Conservation (phyloP, 30 jellyfish, hydroid and myxozoan genomes). For the Pseudorhiza aurosa region DNA sequence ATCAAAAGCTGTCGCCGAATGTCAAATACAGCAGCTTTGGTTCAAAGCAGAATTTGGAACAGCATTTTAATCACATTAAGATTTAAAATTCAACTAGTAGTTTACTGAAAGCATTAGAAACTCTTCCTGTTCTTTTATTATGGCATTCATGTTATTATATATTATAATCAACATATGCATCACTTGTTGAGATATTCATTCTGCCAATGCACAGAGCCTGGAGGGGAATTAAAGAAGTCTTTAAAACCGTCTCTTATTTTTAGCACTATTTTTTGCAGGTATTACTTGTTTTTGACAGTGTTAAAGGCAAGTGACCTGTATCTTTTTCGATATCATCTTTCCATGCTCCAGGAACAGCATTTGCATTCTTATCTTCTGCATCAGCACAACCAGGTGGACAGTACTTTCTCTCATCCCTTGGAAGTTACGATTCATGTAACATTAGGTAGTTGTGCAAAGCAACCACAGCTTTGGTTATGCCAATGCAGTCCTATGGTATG, state of each 20-base stretch:
- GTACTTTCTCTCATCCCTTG: constrained; percentile 41
- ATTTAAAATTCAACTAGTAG: neutral
- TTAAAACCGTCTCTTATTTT: constrained; percentile 30
- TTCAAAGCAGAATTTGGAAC: constrained; percentile 38
- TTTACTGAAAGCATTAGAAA: neutral
- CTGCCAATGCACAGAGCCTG: constrained; percentile 44
- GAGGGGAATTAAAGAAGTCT: constrained; percentile 22
- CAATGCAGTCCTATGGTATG: constrained; percentile 40
- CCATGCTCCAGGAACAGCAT: constrained; percentile 56
- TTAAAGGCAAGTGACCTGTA: constrained; percentile 5
- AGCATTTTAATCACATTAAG: neutral
- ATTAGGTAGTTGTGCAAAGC: constrained; percentile 69
- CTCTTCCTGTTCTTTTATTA: neutral
- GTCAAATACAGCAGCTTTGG: constrained; percentile 23
- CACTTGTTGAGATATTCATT: constrained; percentile 21
- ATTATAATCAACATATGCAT: no score
- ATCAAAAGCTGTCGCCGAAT: constrained; percentile 32
- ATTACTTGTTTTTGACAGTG: constrained; percentile 15
- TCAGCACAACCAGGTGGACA: constrained; percentile 56
- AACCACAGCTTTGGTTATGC: constrained; percentile 65
- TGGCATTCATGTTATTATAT: no score
- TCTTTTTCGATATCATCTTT: constrained; percentile 24
- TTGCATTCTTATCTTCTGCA: constrained; percentile 37
- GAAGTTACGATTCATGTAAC: constrained; percentile 23
- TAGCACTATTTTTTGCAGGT: constrained; percentile 24